phyloP scores from a whole-genome alignment of 2,888 invertebrate genomes.

The Caenorhabditis sinica region DNA sequence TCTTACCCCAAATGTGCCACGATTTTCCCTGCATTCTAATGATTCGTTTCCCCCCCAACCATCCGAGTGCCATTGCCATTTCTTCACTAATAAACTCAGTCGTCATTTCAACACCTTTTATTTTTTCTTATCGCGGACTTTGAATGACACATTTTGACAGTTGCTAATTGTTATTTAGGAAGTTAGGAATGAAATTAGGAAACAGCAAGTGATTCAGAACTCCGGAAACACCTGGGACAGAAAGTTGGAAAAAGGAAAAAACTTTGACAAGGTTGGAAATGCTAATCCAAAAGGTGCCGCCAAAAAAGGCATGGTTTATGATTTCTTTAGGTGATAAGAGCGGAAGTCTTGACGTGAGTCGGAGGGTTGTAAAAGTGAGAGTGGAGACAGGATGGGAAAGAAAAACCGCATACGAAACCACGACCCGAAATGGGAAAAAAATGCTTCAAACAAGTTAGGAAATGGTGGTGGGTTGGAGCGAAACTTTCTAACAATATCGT shows the following conservation, averaged over 20 bases:
- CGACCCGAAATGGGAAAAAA: neutral
- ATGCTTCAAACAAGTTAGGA: neutral
- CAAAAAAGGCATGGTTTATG: conserved; percentile 32
- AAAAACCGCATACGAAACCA: neutral
- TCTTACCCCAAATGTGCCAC: conserved; percentile 19
- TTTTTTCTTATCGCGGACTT: neutral
- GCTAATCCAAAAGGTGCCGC: neutral
- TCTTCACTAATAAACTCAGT: conserved; percentile 32
- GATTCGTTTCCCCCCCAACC: conserved; percentile 27
- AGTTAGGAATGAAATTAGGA: too few relatives aligned
- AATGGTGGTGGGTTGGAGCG: too few relatives aligned
- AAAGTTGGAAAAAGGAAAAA: too few relatives aligned
- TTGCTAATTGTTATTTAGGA: conserved; percentile 39
- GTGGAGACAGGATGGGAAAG: neutral
- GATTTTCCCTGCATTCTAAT: neutral
- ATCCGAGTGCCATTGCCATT: conserved; percentile 47
- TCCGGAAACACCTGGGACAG: neutral
- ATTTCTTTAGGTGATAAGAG: conserved; percentile 27
- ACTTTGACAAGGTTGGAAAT: neutral
- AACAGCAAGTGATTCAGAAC: neutral
- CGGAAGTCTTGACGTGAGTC: conserved; percentile 40
- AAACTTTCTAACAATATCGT: too few relatives aligned
- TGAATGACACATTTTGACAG: conserved; percentile 28
- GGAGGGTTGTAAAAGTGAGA: conserved; percentile 36
- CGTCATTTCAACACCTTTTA: conserved; percentile 9